Evolutionary conservation across 2,113 vertebrate genomes (phyloP).

Genomic region (Mirza zaza): DNA sequence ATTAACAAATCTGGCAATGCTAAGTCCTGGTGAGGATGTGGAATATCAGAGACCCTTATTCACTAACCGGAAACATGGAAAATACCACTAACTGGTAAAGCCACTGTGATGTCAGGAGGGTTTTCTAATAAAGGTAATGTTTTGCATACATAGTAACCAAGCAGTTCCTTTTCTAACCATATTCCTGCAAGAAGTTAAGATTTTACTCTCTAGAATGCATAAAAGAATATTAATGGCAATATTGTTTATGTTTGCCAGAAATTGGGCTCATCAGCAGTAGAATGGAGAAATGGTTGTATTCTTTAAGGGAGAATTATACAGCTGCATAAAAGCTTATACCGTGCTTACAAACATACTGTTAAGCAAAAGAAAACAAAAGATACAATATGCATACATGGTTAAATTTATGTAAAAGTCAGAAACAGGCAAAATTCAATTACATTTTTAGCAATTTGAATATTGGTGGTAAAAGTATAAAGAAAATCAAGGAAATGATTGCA

Average conservation of each 20-base stretch:
- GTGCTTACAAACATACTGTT: background rate
- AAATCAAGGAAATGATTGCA: background rate
- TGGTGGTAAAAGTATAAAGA: background rate
- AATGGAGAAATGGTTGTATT: background rate
- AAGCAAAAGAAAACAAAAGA: background rate
- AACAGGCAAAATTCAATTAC: background rate
- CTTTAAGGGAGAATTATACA: background rate
- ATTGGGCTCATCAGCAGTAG: background rate
- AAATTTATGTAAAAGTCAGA: background rate
- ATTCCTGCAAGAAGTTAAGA: background rate
- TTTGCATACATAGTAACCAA: background rate
- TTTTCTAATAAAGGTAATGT: background rate
- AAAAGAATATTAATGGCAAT: background rate
- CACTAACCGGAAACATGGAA: background rate
- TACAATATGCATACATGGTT: background rate
- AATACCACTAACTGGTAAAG: background rate
- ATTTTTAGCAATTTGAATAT: conserved; percentile 28
- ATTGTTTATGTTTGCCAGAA: background rate
- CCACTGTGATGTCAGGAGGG: background rate
- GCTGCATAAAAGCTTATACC: background rate
- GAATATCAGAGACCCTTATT: background rate
- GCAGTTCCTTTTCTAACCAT: background rate
- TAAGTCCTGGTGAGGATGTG: background rate
- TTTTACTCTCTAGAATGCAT: background rate
- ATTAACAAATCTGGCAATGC: background rate